phyloP scores from a whole-genome alignment of 1,140 invertebrate genomes.

The Palaemon carinicauda region DNA sequence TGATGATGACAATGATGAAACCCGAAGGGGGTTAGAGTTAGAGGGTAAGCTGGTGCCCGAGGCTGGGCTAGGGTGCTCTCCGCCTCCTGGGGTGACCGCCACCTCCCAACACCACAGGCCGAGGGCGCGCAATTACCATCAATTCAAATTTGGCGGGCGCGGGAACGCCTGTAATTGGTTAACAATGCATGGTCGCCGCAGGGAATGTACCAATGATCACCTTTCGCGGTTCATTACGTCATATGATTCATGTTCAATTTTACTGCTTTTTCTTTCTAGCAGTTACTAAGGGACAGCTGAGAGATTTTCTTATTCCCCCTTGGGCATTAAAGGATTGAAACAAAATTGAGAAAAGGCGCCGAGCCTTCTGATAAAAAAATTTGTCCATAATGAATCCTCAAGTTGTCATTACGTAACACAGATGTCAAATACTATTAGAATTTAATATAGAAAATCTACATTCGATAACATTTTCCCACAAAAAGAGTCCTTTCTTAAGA shows the following conservation, averaged over 20 bases:
- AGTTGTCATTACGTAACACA: too few species aligned
- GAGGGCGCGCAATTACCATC: constrained; percentile 41
- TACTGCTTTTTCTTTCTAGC: neutral
- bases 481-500: too few species aligned
- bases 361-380: too few species aligned
- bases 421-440: too few species aligned
- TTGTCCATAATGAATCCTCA: too few species aligned
- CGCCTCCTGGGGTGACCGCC: neutral
- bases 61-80: neutral
- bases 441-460: too few species aligned
- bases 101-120: constrained; percentile 25
- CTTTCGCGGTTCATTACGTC: constrained; percentile 46
- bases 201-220: constrained; percentile 47
- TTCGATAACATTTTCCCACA: too few species aligned
- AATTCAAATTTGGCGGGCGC: constrained; percentile 47
- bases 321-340: too few species aligned
- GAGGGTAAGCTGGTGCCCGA: neutral
- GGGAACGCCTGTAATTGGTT: constrained; percentile 45
- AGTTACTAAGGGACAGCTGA: too few species aligned
- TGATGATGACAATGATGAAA: neutral
- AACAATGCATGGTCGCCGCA: constrained; percentile 27
- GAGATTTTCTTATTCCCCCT: neutral
- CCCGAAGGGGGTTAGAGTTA: neutral
- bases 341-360: too few species aligned
- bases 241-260: constrained; percentile 31